Base-by-base conservation (phyloP, 2,797 vertebrate species). In the Enteromius anoplus region DNA sequence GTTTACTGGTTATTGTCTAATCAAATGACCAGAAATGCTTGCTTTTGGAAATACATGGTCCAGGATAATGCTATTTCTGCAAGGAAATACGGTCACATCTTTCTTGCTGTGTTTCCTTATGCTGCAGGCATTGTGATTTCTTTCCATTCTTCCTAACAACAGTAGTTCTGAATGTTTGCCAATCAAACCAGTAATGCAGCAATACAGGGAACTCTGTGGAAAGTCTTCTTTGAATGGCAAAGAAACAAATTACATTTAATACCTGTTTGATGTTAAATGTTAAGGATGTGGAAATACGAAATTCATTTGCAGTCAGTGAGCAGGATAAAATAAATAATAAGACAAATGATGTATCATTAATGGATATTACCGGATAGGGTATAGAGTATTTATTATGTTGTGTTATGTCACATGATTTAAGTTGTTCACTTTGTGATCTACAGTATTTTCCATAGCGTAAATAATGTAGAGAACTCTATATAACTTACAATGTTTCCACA, bases 101-200 rank as follows among this genome's bases (percentile, higher is more conserved):
- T 53, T 51, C 55, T 62, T 45, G 19, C 37, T 45, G 26, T 60
- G 37, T 64, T 72, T 81, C 60, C 70, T 81, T 15, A 40, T 65
- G 29, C 32, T 75, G 58, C 29, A 81, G 19, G 37, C 23, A 45
- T 8, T 80, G 12, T 78, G 45, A 26, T 76, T 77, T 62, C 15
- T 55, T 47, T 60, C 65, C 47, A 0, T 51, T 14, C 32, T 69
- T 77, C 29, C 60, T 47, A 51, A 40, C 58, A 65, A 9, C 4
- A 8, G 55, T 51, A 37, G 55, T 10, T 58, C 32, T 23, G 4
- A 69, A 69, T 42, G 17, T 17, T 55, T 75, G 9, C 37, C 26
- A 11, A 42, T 51, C 26, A 81, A 75, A 75, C 45, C 42, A 21
- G 45, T 79, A 64, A 17, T 12, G 55, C 5, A 29, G 0, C 55